Percentiles rank a stretch among this genome's conserved stretches.
Evolutionary conservation across 2,113 vertebrate genomes (phyloP).

Genomic region (Danionella cerebrum): DNA sequence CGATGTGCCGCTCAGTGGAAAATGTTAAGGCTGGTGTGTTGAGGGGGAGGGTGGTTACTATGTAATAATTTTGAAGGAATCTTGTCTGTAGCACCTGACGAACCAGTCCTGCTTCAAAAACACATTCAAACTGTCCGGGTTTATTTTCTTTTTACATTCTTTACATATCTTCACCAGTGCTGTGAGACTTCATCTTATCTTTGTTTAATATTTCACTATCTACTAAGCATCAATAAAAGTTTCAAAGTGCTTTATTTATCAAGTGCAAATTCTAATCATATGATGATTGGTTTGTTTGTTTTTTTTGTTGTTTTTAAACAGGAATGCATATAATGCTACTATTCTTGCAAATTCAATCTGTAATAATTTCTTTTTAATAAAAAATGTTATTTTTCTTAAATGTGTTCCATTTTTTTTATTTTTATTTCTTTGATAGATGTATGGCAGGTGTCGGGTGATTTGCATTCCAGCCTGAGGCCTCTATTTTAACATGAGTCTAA

Average conservation of each 20-base stretch:
- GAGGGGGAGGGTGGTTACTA: background rate
- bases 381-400: no score
- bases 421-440: no score
- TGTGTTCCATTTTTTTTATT: no score
- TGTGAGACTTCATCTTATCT: background rate
- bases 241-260: background rate
- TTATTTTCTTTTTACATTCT: background rate
- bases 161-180: background rate
- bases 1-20: background rate
- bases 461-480: no score
- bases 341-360: no score
- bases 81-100: background rate
- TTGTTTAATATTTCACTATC: background rate
- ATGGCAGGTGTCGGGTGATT: no score
- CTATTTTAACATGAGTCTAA: no score
- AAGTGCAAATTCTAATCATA: background rate
- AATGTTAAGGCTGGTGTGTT: background rate
- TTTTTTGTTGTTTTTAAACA: no score
- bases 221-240: background rate
- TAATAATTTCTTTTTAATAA: no score
- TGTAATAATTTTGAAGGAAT: background rate
- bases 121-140: background rate
- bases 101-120: background rate
- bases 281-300: no score
- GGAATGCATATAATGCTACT: no score